Evolutionary conservation across 2,113 vertebrate species (phyloP), one percentile per base, ranked within the genome.

Genomic region (Plectropomus leopardus): DNA sequence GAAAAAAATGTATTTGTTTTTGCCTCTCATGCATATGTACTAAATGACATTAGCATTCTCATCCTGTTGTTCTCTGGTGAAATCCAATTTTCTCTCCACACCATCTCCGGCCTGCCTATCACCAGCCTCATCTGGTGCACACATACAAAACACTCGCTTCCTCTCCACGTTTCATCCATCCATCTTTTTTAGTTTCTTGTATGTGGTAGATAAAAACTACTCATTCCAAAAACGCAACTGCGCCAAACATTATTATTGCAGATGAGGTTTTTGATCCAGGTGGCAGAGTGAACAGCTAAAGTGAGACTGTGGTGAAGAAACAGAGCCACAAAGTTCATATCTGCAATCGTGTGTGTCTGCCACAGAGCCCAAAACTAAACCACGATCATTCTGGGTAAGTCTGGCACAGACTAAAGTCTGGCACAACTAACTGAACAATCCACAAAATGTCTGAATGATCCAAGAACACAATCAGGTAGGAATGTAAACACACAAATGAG

Each of bases 1-100:
- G 63, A 65, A 36, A 55, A 76, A 40, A 65, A 69, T 11, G 14
- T 32, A 68, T 84, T 77, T 74, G 61, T 72, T 82, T 84, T 60
- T 51, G 71, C 60, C 48, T 57, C 51, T 78, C 72, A 65, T 75
- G 51, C 7, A 80, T 54, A 60, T 24, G 50, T 68, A 50, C 72
- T 63, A 76, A 89, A 86, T 72, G 11, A 67, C 57, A 89, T 88
- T 82, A 86, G 84, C 76, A 87, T 89, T 92, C 86, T 76, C 63
- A 83, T 93, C 86, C 79, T 81, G 79, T 86, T 87, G 79, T 87
- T 85, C 72, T 77, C 72, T 28, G 19, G 55, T 34, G n/a, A 82
- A 89, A 92, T 92, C 85, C 68, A 86, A 90, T 91, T 91, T 85
- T 80, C 88, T 84, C 72, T 64, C 61, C 7, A 47, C 74, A 82